phyloP scores from a whole-genome alignment of 2,888 invertebrate species.

The Hyles lineata region DNA sequence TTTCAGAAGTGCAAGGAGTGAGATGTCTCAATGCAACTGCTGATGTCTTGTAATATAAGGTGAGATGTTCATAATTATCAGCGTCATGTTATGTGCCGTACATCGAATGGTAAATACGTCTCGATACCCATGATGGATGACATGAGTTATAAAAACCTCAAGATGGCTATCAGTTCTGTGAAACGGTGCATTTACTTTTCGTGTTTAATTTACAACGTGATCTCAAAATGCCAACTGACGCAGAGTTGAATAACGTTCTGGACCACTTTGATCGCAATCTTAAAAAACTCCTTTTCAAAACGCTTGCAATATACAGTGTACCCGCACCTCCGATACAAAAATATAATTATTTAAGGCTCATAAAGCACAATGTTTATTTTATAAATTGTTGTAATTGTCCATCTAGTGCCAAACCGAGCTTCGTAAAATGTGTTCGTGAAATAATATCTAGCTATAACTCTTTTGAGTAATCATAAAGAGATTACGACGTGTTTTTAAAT shows the following conservation, averaged over 20 bases:
- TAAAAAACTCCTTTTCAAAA: slow-evolving; percentile 34
- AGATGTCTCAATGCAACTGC: slow-evolving; percentile 67
- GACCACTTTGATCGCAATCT: slow-evolving; percentile 44
- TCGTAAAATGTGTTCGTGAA: not conserved
- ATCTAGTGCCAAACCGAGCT: slow-evolving; percentile 15
- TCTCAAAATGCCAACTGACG: slow-evolving; percentile 42
- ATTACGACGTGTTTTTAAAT: not conserved
- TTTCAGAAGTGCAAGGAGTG: slow-evolving; percentile 79
- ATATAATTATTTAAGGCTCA: not conserved
- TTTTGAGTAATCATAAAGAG: not conserved
- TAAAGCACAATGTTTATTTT: not conserved
- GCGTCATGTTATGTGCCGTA: slow-evolving; percentile 7
- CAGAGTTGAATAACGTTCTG: slow-evolving; percentile 43
- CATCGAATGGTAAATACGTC: slow-evolving; percentile 26
- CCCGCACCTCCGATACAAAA: not conserved
- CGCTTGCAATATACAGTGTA: slow-evolving; percentile 18
- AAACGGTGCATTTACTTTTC: slow-evolving; percentile 44
- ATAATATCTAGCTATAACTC: not conserved
- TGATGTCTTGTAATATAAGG: slow-evolving; percentile 67
- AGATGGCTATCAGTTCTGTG: slow-evolving; percentile 53
- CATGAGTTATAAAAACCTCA: slow-evolving; percentile 42
- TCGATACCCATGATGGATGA: slow-evolving; percentile 43
- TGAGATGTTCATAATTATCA: slow-evolving; percentile 46
- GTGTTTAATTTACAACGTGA: slow-evolving; percentile 40
- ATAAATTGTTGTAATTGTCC: slow-evolving; percentile 26